Percentiles rank a stretch among this genome's conserved stretches.
Evolutionary conservation across 2,797 vertebrate genomes (phyloP).

Genomic region (Scarus forsteni): DNA sequence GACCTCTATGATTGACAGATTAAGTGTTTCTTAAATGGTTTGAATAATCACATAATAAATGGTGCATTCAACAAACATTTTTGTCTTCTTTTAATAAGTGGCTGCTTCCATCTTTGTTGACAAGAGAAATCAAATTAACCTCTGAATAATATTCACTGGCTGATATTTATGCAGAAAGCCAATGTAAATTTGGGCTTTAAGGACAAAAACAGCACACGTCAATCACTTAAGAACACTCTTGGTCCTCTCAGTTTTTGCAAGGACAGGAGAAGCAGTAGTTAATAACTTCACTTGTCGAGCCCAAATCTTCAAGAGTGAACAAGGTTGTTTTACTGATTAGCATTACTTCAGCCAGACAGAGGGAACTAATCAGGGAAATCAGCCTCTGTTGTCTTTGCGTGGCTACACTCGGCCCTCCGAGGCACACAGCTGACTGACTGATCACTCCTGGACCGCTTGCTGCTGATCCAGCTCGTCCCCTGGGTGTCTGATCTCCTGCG

Average conservation of each 20-base stretch:
- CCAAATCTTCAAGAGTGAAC: constrained; percentile 47
- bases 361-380: constrained; percentile 70
- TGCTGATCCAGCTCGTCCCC: constrained; percentile 55
- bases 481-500: constrained; percentile 50
- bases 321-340: constrained; percentile 69
- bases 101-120: constrained; percentile 30
- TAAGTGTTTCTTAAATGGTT: constrained; percentile 3
- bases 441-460: constrained; percentile 26
- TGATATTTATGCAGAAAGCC: constrained; percentile 43
- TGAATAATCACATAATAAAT: constrained; percentile 17
- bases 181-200: constrained; percentile 35
- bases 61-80: constrained; percentile 21
- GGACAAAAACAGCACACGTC: constrained; percentile 6
- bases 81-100: constrained; percentile 26
- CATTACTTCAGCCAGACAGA: constrained; percentile 49
- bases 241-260: constrained; percentile 12
- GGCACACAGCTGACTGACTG: constrained; percentile 54
- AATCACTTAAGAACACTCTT: constrained; percentile 16
- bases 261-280: constrained; percentile 39
- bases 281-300: constrained; percentile 46
- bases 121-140: constrained; percentile 31
- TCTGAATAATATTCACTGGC: constrained; percentile 27
- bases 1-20: constrained; percentile 17
- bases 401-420: constrained; percentile 58
- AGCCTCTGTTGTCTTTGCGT: constrained; percentile 66